phyloP scores from a whole-genome alignment of 2,113 vertebrate genomes.

The Trogon melanurus region DNA sequence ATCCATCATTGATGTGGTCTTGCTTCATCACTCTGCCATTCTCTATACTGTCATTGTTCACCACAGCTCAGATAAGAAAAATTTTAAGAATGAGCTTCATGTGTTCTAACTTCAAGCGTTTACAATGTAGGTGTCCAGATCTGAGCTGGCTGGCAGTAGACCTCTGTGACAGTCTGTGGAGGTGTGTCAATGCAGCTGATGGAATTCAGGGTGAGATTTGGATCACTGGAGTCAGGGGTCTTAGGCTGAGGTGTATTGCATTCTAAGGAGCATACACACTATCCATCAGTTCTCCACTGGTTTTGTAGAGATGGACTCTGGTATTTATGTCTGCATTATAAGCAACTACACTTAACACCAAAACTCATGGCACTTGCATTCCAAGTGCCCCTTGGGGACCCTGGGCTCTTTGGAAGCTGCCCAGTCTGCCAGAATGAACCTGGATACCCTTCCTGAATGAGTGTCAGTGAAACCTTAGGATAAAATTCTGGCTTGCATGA shows the following conservation, averaged over 20 bases:
- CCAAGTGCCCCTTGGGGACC: not conserved
- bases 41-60: not conserved
- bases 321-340: not conserved
- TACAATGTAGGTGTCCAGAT: not conserved
- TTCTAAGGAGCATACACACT: not conserved
- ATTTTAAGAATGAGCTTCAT: not conserved
- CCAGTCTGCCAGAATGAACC: not conserved
- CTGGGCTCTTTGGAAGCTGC: not conserved
- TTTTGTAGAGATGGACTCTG: not conserved
- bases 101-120: not conserved
- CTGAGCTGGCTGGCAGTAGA: not conserved
- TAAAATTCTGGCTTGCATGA: not conserved
- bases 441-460: not conserved
- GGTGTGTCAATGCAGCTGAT: rapidly evolving
- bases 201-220: not conserved
- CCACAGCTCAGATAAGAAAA: not conserved
- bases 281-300: not conserved
- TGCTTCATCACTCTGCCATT: not conserved
- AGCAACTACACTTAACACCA: not conserved
- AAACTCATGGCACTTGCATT: not conserved
- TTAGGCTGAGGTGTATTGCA: not conserved
- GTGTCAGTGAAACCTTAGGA: not conserved
- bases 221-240: not conserved
- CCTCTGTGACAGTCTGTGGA: not conserved
- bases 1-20: not conserved